phyloP scores from a whole-genome alignment of 1,140 invertebrate genomes.

The Lordiphosa stackelbergi region DNA sequence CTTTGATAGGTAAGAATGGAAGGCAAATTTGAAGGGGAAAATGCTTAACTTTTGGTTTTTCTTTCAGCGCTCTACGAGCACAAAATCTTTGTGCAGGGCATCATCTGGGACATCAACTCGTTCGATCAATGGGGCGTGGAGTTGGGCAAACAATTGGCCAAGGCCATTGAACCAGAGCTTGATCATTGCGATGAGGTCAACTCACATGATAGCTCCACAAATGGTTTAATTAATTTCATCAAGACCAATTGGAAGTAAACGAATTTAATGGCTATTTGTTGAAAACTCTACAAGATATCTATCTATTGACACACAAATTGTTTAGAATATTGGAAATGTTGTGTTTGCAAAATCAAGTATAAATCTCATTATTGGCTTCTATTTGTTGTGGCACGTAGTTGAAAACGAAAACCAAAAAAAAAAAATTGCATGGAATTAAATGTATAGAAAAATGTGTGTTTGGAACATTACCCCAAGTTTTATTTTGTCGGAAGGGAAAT shows the following conservation, averaged over 20 bases:
- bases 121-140: slow-evolving; percentile 99
- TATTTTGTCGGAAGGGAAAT: slow-evolving; percentile 11
- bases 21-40: too few relatives aligned
- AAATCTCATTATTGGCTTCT: slow-evolving; percentile 50
- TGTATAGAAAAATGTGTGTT: slow-evolving; percentile 49
- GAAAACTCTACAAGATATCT: slow-evolving; percentile 23
- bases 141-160: slow-evolving; percentile 98
- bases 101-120: slow-evolving; percentile 99
- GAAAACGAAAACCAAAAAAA: slow-evolving; percentile 46
- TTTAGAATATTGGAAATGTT: slow-evolving; percentile 32
- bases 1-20: slow-evolving; percentile 89
- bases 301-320: slow-evolving; percentile 42
- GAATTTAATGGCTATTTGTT: slow-evolving; percentile 25
- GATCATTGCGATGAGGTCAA: slow-evolving; percentile 80
- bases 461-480: slow-evolving; percentile 32
- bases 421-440: slow-evolving; percentile 41
- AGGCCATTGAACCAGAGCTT: slow-evolving; percentile 97
- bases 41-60: slow-evolving; percentile 11
- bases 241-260: slow-evolving; percentile 81
- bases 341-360: slow-evolving; percentile 40
- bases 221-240: slow-evolving; percentile 96
- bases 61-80: slow-evolving; percentile 95
- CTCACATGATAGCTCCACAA: slow-evolving; percentile 94
- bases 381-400: slow-evolving; percentile 67
- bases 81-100: slow-evolving; percentile 98